Evolutionary conservation across 2,797 vertebrate species (phyloP).

Genomic region (Scleropages formosus): DNA sequence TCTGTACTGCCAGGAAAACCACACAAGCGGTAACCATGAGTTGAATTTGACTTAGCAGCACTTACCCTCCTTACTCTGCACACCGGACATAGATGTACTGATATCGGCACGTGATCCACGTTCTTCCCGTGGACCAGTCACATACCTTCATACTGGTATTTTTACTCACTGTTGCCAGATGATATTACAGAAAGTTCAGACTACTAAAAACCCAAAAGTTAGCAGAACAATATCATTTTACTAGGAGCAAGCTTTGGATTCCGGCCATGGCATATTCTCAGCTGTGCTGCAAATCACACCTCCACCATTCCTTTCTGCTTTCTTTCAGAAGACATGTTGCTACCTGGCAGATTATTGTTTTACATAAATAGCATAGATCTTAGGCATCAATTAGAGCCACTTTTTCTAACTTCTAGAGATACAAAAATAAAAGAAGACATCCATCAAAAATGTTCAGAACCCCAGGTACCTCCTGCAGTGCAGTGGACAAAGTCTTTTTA

Average conservation of each 20-base stretch:
- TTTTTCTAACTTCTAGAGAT: too few relatives aligned
- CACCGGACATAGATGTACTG: too few relatives aligned
- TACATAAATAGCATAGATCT: too few relatives aligned
- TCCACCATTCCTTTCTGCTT: neutral
- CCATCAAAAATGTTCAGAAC: too few relatives aligned
- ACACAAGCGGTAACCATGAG: too few relatives aligned
- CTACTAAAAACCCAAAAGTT: neutral
- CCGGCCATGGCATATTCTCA: neutral
- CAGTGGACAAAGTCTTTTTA: too few relatives aligned
- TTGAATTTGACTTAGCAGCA: too few relatives aligned
- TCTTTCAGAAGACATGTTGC: conserved; percentile 1
- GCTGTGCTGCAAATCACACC: neutral
- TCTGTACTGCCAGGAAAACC: too few relatives aligned
- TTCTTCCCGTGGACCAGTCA: neutral
- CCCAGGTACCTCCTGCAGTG: too few relatives aligned
- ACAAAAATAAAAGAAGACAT: too few relatives aligned
- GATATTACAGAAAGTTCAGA: neutral
- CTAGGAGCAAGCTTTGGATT: neutral
- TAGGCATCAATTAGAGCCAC: too few relatives aligned
- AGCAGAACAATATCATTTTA: conserved; percentile 7
- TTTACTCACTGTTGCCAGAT: neutral
- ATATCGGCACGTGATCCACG: neutral
- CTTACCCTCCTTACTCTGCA: too few relatives aligned
- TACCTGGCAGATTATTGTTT: neutral
- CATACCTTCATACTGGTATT: neutral